Base-by-base conservation (phyloP, 2,888 invertebrate species). In the Tetheella fluctuosa region DNA sequence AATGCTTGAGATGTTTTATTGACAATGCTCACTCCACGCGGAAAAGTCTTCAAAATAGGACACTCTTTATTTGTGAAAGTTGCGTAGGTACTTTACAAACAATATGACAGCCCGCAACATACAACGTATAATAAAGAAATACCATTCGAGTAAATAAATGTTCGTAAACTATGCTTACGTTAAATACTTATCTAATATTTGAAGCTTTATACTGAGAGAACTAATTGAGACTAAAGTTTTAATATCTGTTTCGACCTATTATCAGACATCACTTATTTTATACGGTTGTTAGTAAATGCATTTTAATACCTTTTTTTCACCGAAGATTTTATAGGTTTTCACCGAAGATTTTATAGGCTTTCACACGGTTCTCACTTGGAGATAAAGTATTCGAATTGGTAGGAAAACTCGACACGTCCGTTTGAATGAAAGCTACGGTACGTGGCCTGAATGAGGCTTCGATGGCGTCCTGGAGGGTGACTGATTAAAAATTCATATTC, bases 401-500 rank as follows among this genome's bases (percentile, higher is more conserved):
- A 71, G 75, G 69, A 69, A 67, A 73, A 73, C 71, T 75, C 76
- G 67, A 73, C 76, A 74, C 73, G 76, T 81, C 77, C 72, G 75
- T 81, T 81, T 81, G 80, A 81, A 81, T 81, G 80, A 80, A 77
- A 79, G 81, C 77, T 73, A 75, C 69, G 61, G 68, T 70, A 79
- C 81, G 81, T 80, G 81, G 73, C 57, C 59, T 74, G 81, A 81
- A 81, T 81, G 74, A 72, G 68, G 61, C 70, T 67, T 65, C 62
- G 58, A 54, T 52, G 58, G 53, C 59, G 64, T 59, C 62, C 52
- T 62, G 62, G 58, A 59, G 64, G 67, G 67, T 70, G 71, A 74
- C 69, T 73, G 76, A 76, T 79, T 81, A 76, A 64, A 65, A 71
- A 71, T 62, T 71, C 71, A n/a, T n/a, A n/a, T n/a, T n/a, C n/a